Evolutionary conservation across 2,888 invertebrate species (phyloP).

Genomic region (Ashinkailepas kermadecensis): DNA sequence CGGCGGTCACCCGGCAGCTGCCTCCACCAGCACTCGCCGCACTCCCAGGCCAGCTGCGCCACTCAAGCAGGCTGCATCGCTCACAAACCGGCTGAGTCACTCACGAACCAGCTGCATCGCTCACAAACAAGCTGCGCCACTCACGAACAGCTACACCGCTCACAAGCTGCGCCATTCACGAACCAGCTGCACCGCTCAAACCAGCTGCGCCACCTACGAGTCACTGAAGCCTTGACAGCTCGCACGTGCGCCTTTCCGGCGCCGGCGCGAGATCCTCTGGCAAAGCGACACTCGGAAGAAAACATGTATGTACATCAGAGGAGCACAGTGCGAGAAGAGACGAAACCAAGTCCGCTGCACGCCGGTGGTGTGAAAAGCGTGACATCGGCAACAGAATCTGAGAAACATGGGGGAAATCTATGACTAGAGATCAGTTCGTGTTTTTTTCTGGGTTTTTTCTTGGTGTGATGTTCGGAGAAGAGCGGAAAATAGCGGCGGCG

Average conservation of each 20-base stretch:
- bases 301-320: background rate
- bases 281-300: background rate
- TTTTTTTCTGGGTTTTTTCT: background rate
- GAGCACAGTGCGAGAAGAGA: background rate
- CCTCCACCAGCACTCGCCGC: background rate
- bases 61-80: too few species aligned
- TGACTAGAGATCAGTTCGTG: conserved; percentile 12
- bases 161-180: too few species aligned
- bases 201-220: too few species aligned
- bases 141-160: too few species aligned
- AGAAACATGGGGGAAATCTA: background rate
- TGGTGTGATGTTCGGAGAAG: background rate
- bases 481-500: background rate
- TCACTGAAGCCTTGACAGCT: too few species aligned
- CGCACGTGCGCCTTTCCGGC: too few species aligned
- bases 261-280: background rate
- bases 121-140: too few species aligned
- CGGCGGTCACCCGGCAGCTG: background rate
- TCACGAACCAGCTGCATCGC: too few species aligned
- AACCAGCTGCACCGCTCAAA: too few species aligned
- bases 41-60: background rate
- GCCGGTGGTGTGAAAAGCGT: background rate
- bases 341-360: too few species aligned
- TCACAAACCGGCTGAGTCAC: too few species aligned
- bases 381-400: background rate